A percentile compares a stretch with the other conserved stretches of the same genome.
phyloP scores from a whole-genome alignment of 2,888 invertebrate species.

The Lithophane leautieri region DNA sequence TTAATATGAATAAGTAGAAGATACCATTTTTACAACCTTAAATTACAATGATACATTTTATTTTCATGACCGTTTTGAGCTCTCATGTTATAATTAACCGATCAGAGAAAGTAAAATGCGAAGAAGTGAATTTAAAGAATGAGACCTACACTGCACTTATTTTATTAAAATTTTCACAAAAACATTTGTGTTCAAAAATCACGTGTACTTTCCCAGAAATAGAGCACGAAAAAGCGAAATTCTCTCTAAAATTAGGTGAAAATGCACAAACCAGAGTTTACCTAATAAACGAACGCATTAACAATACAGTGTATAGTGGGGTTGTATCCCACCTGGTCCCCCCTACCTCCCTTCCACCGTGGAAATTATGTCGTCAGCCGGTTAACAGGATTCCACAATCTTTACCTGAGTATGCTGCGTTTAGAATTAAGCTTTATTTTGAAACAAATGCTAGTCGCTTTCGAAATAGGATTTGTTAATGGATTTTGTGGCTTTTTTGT shows the following conservation, averaged over 20 bases:
- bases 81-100: neutral
- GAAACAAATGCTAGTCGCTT: slow-evolving; percentile 44
- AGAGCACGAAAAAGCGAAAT: slow-evolving; percentile 13
- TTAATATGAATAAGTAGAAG: neutral
- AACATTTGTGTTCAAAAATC: neutral
- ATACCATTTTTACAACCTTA: neutral
- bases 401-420: slow-evolving; percentile 44
- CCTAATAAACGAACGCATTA: slow-evolving; percentile 58
- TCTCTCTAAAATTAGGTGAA: slow-evolving; percentile 48
- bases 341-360: neutral
- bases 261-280: slow-evolving; percentile 53
- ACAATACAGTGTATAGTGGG: slow-evolving; percentile 52
- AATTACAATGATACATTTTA: neutral
- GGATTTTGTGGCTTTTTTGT: slow-evolving; percentile 26
- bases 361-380: slow-evolving; percentile 62
- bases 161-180: neutral
- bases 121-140: neutral
- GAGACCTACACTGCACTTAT: no score
- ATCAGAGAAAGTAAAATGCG: neutral
- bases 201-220: slow-evolving; percentile 11
- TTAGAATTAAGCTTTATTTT: slow-evolving; percentile 56
- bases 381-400: slow-evolving; percentile 65
- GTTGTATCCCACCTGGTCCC: slow-evolving; percentile 26
- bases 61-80: neutral
- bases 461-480: slow-evolving; percentile 36